phyloP scores from a whole-genome alignment of 2,113 vertebrate species.

The Piaya cayana region DNA sequence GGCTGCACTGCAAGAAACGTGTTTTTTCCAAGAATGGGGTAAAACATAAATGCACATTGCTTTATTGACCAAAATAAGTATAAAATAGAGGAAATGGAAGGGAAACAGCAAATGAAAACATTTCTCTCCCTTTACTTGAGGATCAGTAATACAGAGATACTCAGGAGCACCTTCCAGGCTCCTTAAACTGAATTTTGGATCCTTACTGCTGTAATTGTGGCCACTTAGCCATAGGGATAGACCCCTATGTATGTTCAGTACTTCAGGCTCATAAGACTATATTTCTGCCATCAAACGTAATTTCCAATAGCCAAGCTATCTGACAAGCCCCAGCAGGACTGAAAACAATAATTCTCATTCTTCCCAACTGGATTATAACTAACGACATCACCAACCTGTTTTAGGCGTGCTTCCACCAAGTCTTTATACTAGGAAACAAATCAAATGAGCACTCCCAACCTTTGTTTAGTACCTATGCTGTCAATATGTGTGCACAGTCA shows the following conservation, averaged over 20 bases:
- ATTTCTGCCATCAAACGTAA: not conserved
- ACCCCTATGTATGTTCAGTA: not conserved
- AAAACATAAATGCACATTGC: not conserved
- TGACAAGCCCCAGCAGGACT: conserved; percentile 1
- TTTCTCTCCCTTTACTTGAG: not conserved
- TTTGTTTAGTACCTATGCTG: not conserved
- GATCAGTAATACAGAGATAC: not conserved
- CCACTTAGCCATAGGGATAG: not conserved
- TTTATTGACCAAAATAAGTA: conserved; percentile 8
- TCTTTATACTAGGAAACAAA: conserved; percentile 4
- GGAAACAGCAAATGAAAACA: not conserved
- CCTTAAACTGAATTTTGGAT: not conserved
- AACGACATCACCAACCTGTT: not conserved
- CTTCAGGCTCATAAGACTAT: not conserved
- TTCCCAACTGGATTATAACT: conserved; percentile 28
- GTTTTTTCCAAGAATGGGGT: not conserved
- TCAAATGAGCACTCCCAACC: not conserved
- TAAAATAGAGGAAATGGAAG: not conserved
- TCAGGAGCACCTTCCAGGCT: not conserved
- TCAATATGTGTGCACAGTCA: not conserved
- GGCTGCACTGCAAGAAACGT: not conserved
- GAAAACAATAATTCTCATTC: conserved; percentile 15
- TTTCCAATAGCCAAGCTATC: not conserved
- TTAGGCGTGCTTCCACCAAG: not conserved
- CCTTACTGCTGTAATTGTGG: not conserved